phyloP scores from a whole-genome alignment of 64 coral and sea anemone genomes.

The Pocillopora verrucosa region DNA sequence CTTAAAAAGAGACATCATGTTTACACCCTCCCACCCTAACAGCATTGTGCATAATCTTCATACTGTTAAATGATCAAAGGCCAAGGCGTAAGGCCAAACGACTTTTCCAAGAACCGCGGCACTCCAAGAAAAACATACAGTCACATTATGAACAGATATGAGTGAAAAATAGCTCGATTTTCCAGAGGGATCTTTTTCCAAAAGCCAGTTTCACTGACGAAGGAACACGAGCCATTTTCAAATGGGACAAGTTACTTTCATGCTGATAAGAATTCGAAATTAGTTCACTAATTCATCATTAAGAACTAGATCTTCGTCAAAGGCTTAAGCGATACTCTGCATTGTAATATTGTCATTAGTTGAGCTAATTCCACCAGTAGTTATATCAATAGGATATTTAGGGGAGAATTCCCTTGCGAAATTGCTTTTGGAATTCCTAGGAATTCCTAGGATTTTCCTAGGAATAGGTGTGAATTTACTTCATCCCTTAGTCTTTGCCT shows the following conservation, averaged over 20 bases:
- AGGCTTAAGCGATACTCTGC: constrained; percentile 79
- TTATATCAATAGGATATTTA: constrained; percentile 76
- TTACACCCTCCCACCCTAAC: too few species aligned
- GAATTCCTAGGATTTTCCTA: too few species aligned
- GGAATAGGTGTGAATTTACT: too few species aligned
- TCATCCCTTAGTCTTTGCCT: too few species aligned
- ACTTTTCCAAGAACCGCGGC: constrained; percentile 62
- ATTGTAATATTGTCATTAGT: constrained; percentile 96
- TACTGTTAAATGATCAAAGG: too few species aligned
- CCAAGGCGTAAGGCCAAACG: constrained; percentile 58
- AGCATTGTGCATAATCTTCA: too few species aligned
- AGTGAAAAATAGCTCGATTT: constrained; percentile 73
- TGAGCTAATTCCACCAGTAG: constrained; percentile 89
- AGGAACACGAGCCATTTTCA: constrained; percentile 86
- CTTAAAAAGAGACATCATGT: too few species aligned
- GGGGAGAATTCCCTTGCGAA: constrained; percentile 64
- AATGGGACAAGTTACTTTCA: constrained; percentile 50
- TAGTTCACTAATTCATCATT: constrained; percentile 59
- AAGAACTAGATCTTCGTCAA: constrained; percentile 79
- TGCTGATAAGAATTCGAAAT: constrained; percentile 51
- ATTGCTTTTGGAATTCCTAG: too few species aligned
- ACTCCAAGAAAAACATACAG: constrained; percentile 90
- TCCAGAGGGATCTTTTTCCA: constrained; percentile 34
- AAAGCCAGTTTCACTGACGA: constrained; percentile 61
- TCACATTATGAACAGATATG: constrained; percentile 80